Evolutionary conservation across 2,113 vertebrate species (phyloP).

Genomic region (Megalops atlanticus): DNA sequence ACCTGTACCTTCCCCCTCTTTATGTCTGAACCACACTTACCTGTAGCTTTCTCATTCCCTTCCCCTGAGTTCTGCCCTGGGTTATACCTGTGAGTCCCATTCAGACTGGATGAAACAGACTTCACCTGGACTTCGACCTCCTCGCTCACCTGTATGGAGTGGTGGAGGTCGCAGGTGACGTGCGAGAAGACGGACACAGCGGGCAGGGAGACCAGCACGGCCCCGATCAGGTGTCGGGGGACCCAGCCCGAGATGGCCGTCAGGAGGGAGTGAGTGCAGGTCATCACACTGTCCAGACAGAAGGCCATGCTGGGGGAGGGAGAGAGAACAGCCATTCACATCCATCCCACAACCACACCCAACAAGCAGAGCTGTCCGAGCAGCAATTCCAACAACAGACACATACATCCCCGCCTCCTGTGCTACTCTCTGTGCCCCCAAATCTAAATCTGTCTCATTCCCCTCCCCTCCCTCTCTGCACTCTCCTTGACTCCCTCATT

Average conservation of each 20-base stretch:
- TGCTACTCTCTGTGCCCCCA: too few species aligned
- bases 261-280: constrained; percentile 83
- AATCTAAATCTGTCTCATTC: too few species aligned
- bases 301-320: constrained; percentile 84
- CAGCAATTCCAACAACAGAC: not conserved
- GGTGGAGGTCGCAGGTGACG: constrained; percentile 73
- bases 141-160: constrained; percentile 64
- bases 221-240: constrained; percentile 88
- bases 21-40: too few species aligned
- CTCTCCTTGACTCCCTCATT: too few species aligned
- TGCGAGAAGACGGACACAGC: constrained; percentile 92
- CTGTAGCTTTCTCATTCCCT: not conserved
- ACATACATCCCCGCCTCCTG: too few species aligned
- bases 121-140: too few species aligned
- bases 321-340: not conserved
- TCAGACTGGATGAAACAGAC: too few species aligned
- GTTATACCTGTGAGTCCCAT: too few species aligned
- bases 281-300: constrained; percentile 84
- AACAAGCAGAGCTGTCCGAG: too few species aligned
- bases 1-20: too few species aligned
- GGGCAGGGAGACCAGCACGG: constrained; percentile 89
- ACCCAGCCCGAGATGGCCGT: constrained; percentile 88
- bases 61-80: not conserved
- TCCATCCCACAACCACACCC: not conserved
- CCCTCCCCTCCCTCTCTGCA: too few species aligned